A percentile compares a stretch with the other conserved stretches of the same genome.
Evolutionary conservation across 2,888 invertebrate species (phyloP).

Genomic region (Leistus spinibarbis): DNA sequence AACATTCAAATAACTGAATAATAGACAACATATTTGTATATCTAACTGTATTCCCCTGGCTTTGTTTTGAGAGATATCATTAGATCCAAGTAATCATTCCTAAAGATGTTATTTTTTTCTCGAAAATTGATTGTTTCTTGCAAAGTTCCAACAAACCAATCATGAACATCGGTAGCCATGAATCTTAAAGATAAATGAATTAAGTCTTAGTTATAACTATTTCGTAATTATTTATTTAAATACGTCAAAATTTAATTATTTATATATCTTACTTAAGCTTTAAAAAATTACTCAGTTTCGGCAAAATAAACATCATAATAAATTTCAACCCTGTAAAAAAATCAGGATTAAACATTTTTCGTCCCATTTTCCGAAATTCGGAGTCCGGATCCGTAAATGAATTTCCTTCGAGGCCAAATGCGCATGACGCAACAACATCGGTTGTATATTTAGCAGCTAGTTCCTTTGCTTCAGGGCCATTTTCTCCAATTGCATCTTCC

Average conservation of each 20-base stretch:
- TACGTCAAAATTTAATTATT: too few species aligned
- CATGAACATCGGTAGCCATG: constrained; percentile 44
- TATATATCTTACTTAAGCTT: constrained; percentile 38
- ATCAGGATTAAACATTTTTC: constrained; percentile 48
- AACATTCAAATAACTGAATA: neutral
- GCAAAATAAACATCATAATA: constrained; percentile 44
- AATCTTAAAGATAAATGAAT: constrained; percentile 41
- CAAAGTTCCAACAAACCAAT: constrained; percentile 52
- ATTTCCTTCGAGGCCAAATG: constrained; percentile 55
- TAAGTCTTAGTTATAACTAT: neutral
- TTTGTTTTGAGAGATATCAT: constrained; percentile 51
- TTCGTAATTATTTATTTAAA: neutral
- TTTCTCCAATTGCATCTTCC: constrained; percentile 45
- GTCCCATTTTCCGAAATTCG: constrained; percentile 49
- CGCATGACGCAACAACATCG: constrained; percentile 57
- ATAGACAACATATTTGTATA: too few species aligned
- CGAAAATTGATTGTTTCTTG: constrained; percentile 52
- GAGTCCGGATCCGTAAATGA: constrained; percentile 50
- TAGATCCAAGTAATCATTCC: constrained; percentile 57
- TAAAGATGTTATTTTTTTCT: constrained; percentile 52
- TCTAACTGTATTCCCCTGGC: constrained; percentile 35
- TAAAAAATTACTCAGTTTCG: constrained; percentile 44
- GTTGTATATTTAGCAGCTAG: constrained; percentile 54
- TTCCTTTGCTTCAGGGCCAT: constrained; percentile 57
- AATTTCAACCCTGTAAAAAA: constrained; percentile 41